A percentile compares a stretch with the other conserved stretches of the same genome.
phyloP scores from a whole-genome alignment of 2,113 vertebrate genomes.

The Poecile atricapillus region DNA sequence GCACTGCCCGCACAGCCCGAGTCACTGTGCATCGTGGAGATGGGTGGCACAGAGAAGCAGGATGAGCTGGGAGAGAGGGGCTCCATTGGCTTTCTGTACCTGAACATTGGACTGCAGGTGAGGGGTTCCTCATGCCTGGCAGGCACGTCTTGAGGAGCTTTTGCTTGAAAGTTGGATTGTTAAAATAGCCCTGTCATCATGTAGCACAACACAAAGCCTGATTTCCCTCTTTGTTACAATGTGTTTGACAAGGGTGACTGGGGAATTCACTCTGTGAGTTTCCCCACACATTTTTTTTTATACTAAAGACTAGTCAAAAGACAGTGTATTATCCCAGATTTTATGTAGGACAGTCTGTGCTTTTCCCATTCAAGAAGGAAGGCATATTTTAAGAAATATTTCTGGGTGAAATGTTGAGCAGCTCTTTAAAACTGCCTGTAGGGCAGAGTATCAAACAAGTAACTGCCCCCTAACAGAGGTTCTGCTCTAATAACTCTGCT shows the following conservation, averaged over 20 bases:
- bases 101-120: constrained; percentile 98
- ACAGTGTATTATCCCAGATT: neutral
- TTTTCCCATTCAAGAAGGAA: neutral
- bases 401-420: neutral
- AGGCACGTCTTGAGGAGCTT: neutral
- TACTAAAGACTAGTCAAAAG: neutral
- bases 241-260: neutral
- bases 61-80: constrained; percentile 95
- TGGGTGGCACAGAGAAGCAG: constrained; percentile 97
- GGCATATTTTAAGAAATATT: neutral
- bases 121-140: neutral
- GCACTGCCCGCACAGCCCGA: constrained; percentile 95
- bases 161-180: neutral
- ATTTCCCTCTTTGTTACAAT: neutral
- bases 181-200: neutral
- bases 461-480: neutral
- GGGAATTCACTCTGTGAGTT: neutral
- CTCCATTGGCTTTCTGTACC: constrained; percentile 93
- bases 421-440: neutral
- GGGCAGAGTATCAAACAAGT: neutral
- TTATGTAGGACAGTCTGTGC: neutral
- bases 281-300: neutral
- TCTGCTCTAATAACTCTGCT: neutral
- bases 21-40: constrained; percentile 96
- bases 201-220: neutral